Percentiles rank a stretch among this genome's conserved stretches.
Conservation (phyloP, 2,797 vertebrate species). For the Cygnus olor region DNA sequence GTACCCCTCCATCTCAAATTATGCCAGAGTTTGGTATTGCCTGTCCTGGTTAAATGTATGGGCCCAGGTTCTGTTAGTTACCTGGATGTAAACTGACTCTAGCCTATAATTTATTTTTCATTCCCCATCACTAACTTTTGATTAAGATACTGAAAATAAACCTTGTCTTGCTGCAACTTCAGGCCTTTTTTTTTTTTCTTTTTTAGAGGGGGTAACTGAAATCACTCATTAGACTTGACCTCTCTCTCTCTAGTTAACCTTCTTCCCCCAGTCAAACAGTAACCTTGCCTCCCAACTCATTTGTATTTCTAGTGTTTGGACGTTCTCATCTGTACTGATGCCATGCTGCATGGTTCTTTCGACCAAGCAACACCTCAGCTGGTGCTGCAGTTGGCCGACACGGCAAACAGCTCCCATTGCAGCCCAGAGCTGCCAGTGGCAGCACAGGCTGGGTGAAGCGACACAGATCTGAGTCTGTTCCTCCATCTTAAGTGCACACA, state of each 20-base stretch:
- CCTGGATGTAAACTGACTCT: not conserved
- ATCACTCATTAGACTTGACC: not conserved
- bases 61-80: not conserved
- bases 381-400: not conserved
- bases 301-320: not conserved
- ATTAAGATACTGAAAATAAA: not conserved
- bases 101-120: not conserved
- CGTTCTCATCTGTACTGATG: accelerated
- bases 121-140: not conserved
- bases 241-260: not conserved
- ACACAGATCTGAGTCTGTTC: not conserved
- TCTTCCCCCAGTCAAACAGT: not conserved
- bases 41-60: not conserved
- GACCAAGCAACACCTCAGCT: not conserved
- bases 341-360: accelerated
- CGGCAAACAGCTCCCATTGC: not conserved
- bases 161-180: not conserved
- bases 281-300: not conserved
- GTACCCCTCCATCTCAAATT: not conserved
- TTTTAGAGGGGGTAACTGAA: not conserved
- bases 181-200: not conserved
- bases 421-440: not conserved
- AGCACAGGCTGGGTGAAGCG: not conserved
- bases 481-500: not conserved
- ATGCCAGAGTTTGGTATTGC: not conserved